Evolutionary conservation across 2,113 vertebrate species (phyloP), one percentile per base, ranked within the genome.

Genomic region (Merops nubicus): DNA sequence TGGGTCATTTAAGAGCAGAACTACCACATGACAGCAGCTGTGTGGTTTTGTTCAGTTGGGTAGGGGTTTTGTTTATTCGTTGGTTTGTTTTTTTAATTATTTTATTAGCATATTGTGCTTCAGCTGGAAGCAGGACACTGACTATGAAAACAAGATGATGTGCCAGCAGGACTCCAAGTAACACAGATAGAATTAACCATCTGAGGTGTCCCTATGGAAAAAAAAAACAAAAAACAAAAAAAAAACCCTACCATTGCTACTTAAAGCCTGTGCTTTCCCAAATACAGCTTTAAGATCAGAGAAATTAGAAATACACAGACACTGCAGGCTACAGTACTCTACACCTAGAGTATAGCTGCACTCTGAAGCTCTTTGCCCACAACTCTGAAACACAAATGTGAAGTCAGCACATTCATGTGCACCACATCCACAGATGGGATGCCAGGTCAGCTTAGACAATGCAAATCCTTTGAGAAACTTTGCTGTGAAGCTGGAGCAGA

Each of bases 61-160:
- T n/a, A n/a, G n/a, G n/a, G n/a, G n/a, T n/a, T n/a, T n/a, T n/a
- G n/a, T n/a, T n/a, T n/a, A n/a, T n/a, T n/a, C n/a, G n/a, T n/a
- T n/a, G n/a, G n/a, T n/a, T n/a, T n/a, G n/a, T 21, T 23, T 1
- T 2, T 26, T 42, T 54, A 47, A 33, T 56, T 12, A 20, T 50
- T 80, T n/a, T 36, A 74, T 31, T 22, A 82, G 26, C 64, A 51
- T 82, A 34, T 68, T 90, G 81, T 78, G 45, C 76, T 94, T 93
- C 91, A 88, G 88, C 93, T 92, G 80, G 88, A 63, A 88, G 50
- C 62, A 82, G 60, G 78, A 74, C 50, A n/a, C 70, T 48, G 51
- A 31, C 78, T 67, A 40, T 16, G 79, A 60, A 63, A 91, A 79
- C 64, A 45, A 88, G 74, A 92, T 63, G 92, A 60, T 68, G 56